phyloP scores from a whole-genome alignment of 2,113 vertebrate species.

The Protobothrops mucrosquamatus region DNA sequence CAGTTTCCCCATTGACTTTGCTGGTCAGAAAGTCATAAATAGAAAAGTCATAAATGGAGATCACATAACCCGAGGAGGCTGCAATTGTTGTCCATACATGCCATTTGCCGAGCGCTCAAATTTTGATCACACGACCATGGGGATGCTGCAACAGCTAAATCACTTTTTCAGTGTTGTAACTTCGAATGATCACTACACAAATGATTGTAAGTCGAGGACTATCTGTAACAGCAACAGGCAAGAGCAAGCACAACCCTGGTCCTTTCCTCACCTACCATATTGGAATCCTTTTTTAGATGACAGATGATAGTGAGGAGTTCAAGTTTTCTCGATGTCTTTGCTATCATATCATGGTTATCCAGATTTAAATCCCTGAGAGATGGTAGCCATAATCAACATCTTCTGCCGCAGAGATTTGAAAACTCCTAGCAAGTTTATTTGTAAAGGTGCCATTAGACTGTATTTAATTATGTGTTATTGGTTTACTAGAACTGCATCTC shows the following conservation, averaged over 20 bases:
- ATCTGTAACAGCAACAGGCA: not conserved
- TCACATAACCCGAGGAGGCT: too few species aligned
- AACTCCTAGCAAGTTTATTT: not conserved
- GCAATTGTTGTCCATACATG: too few species aligned
- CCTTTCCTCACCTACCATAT: not conserved
- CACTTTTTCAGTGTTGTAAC: too few species aligned
- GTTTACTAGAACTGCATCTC: not conserved
- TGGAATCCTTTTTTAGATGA: not conserved
- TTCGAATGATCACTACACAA: too few species aligned
- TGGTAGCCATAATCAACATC: not conserved
- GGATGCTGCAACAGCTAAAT: too few species aligned
- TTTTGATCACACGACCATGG: too few species aligned
- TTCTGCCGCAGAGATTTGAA: not conserved
- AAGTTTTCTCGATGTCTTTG: not conserved
- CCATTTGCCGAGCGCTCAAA: too few species aligned
- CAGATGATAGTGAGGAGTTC: not conserved
- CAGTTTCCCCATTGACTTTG: too few species aligned
- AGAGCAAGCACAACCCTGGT: not conserved
- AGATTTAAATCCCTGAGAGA: not conserved
- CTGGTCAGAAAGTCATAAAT: too few species aligned
- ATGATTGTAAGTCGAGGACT: too few species aligned
- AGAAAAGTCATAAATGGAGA: too few species aligned
- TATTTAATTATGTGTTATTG: not conserved
- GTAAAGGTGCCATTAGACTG: not conserved
- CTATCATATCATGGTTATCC: not conserved